These are phyloP conservation scores for Psylliodes chrysocephalus DNA, from an alignment of 2,888 invertebrate species.

Conservation along the genomic window DNA sequence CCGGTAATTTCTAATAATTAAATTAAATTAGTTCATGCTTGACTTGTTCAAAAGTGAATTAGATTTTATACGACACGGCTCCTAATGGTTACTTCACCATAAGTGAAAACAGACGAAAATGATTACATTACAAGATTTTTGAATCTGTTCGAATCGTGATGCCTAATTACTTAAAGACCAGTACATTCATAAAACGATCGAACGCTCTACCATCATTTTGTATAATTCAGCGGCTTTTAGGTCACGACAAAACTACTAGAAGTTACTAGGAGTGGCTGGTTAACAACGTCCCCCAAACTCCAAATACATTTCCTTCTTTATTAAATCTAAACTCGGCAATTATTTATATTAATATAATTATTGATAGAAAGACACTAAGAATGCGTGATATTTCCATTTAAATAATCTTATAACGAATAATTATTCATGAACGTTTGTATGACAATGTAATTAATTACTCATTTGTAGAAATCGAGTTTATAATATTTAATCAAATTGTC, in stretches of 20 bases:
- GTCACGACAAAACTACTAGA: slow-evolving; percentile 33
- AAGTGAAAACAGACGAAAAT: slow-evolving; percentile 46
- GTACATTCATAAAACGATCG: slow-evolving; percentile 36
- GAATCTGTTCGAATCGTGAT: slow-evolving; percentile 39
- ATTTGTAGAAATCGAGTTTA: neutral
- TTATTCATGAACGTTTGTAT: neutral
- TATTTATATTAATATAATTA: too few species aligned
- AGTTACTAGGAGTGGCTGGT: slow-evolving; percentile 26
- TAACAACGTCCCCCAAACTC: slow-evolving; percentile 21
- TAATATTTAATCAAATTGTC: slow-evolving; percentile 12
- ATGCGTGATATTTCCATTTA: neutral
- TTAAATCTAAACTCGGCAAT: slow-evolving; percentile 4
- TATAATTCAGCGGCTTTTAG: slow-evolving; percentile 38
- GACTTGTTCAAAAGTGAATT: slow-evolving; percentile 47
- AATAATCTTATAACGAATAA: neutral
- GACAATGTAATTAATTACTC: neutral
- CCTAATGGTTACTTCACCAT: slow-evolving; percentile 40
- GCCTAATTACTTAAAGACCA: slow-evolving; percentile 35
- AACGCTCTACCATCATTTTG: slow-evolving; percentile 38
- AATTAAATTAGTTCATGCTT: slow-evolving; percentile 51
- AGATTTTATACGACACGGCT: slow-evolving; percentile 46
- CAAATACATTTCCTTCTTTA: slow-evolving; percentile 8
- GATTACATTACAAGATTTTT: slow-evolving; percentile 39
- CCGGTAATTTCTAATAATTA: slow-evolving; percentile 51
- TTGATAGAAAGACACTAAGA: neutral